Evolutionary conservation across 2,113 vertebrate species (phyloP).

Genomic region (Megatriorchis doriae): DNA sequence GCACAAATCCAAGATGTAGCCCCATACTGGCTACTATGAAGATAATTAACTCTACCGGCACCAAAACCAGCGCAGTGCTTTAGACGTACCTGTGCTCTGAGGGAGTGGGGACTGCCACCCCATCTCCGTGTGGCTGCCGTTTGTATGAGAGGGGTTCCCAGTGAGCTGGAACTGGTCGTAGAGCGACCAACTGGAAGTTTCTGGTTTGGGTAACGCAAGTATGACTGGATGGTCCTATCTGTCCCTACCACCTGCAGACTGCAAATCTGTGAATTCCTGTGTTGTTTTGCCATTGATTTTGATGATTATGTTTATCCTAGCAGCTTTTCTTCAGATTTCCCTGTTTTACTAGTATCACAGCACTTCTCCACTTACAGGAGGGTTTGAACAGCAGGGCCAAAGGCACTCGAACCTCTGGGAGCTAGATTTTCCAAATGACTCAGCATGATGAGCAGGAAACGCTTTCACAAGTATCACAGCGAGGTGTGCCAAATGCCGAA

Average conservation of each 20-base stretch:
- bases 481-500: not conserved
- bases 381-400: not conserved
- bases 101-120: not conserved
- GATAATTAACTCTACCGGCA: too few species aligned
- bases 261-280: not conserved
- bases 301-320: not conserved
- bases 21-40: too few species aligned
- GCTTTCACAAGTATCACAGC: not conserved
- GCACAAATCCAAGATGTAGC: too few species aligned
- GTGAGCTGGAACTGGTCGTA: not conserved
- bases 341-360: not conserved
- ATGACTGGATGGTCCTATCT: not conserved
- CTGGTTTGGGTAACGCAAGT: not conserved
- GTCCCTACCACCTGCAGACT: not conserved
- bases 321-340: not conserved
- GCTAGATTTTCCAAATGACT: not conserved
- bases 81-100: not conserved
- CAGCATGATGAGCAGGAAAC: not conserved
- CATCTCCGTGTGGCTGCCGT: not conserved
- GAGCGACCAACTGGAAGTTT: not conserved
- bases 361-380: not conserved
- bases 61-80: not conserved
- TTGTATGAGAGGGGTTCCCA: not conserved
- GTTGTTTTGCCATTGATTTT: not conserved
- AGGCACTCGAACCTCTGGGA: not conserved